Evolutionary conservation across 2,888 invertebrate genomes (phyloP), one percentile per base, ranked within the genome.

Genomic region (Smittia sp.): DNA sequence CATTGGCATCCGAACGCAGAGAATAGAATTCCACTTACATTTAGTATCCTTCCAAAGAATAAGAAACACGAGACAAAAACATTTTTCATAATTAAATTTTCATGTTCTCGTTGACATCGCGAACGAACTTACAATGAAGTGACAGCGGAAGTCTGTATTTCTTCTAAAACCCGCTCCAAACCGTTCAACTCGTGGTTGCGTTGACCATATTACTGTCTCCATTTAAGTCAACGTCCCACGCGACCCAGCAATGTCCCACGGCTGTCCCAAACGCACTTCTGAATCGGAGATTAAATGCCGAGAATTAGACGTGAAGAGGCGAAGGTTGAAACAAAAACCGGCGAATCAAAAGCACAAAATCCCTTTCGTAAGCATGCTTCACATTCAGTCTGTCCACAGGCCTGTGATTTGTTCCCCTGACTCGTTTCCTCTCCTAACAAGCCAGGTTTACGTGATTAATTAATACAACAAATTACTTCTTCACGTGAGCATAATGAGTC

Each of bases 31-130:
- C 46, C 3, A 46, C 46, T 46, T 46, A 2, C 2, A 6, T 46
- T 46, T 46, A 46, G n/a, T n/a, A n/a, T n/a, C n/a, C n/a, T n/a
- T n/a, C n/a, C n/a, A 11, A 41, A 67, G 20, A 38, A 46, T 22
- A 67, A 58, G 22, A 58, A 58, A 58, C n/a, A 22, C 20, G 24
- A 39, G 46, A 67, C 41, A 46, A 41, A 58, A 67, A 67, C 67
- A 67, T 67, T 67, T 67, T 67, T 66, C 46, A 67, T 67, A 67
- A 67, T 67, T 67, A 67, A 67, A 67, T 67, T 67, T 46, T 41
- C 67, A 67, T 67, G 67, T 67, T 67, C 41, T 67, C 46, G 41
- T 67, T 41, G 24, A 22, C 41, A 24, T n/a, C 24, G 41, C 46
- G 58, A 58, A 18, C 22, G 7, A 18, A 6, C 3, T 18, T 46